A percentile compares a stretch with the other conserved stretches of the same genome.
These are phyloP conservation scores for Meloidogyne floridensis DNA, from an alignment of 1,140 invertebrate species.

Conservation along the genomic window DNA sequence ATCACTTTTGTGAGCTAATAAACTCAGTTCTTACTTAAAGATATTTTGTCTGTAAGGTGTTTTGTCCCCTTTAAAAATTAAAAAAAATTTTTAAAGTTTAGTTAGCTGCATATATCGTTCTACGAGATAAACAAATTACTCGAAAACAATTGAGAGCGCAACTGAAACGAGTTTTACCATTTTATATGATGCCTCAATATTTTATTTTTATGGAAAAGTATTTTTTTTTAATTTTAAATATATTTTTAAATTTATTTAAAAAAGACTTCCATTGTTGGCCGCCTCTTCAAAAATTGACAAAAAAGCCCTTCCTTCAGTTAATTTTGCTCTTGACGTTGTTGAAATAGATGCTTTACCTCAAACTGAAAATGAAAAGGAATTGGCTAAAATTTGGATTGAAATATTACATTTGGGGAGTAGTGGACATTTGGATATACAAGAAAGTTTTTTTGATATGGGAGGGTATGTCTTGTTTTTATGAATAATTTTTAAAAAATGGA, in stretches of 20 bases:
- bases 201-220: conserved; percentile 69
- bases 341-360: conserved; percentile 66
- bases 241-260: conserved; percentile 20
- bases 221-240: conserved; percentile 24
- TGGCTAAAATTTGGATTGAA: conserved; percentile 67
- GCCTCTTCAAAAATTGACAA: conserved; percentile 68
- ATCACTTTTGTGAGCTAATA: no score
- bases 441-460: conserved; percentile 69
- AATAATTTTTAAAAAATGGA: conserved; percentile 12
- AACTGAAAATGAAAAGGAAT: conserved; percentile 66
- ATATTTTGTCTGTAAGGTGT: no score
- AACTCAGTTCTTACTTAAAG: no score
- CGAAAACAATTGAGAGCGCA: conserved; percentile 67
- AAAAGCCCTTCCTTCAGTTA: conserved; percentile 66
- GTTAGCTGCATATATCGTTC: conserved; percentile 70
- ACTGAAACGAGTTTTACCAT: conserved; percentile 69
- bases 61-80: no score
- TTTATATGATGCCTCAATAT: conserved; percentile 71
- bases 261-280: conserved; percentile 67
- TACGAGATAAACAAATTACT: conserved; percentile 58
- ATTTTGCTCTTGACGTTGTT: conserved; percentile 57
- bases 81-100: background rate
- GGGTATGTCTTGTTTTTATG: conserved; percentile 58
- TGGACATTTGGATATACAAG: conserved; percentile 67
- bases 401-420: conserved; percentile 56